phyloP scores from a whole-genome alignment of 2,113 vertebrate genomes.

The Poecile atricapillus region DNA sequence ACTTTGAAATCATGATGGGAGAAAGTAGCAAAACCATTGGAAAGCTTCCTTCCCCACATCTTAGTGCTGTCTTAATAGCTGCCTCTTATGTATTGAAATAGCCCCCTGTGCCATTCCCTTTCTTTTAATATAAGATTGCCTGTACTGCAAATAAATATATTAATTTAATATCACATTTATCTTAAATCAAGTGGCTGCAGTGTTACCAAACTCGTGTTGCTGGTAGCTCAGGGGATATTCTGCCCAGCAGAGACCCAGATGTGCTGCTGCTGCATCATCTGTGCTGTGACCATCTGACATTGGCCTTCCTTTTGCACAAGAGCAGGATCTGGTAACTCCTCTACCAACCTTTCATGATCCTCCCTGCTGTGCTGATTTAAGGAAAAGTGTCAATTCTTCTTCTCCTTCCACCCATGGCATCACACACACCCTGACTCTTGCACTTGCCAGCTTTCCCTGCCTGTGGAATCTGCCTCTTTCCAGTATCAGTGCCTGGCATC shows the following conservation, averaged over 20 bases:
- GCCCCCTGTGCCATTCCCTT: not conserved
- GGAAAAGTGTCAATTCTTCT: not conserved
- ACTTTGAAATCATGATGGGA: not conserved
- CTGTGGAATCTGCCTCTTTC: not conserved
- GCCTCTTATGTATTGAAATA: not conserved
- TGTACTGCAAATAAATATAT: not conserved
- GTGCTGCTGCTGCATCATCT: not conserved
- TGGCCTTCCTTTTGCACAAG: not conserved
- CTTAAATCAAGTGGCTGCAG: not conserved
- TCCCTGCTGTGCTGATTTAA: not conserved
- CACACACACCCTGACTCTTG: not conserved
- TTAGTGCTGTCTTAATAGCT: not conserved
- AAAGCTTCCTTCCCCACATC: not conserved
- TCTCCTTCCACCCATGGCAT: not conserved
- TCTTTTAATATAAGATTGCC: not conserved
- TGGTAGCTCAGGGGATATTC: not conserved
- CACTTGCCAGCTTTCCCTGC: not conserved
- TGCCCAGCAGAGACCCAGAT: not conserved
- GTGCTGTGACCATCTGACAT: not conserved
- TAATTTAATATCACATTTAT: not conserved
- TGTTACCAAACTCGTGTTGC: not conserved
- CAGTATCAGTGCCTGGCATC: rapidly evolving
- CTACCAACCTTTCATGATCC: not conserved
- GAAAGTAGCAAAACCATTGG: not conserved
- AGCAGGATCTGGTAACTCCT: not conserved